Conservation (phyloP, 2,888 invertebrate species). For the Phalera bucephala region DNA sequence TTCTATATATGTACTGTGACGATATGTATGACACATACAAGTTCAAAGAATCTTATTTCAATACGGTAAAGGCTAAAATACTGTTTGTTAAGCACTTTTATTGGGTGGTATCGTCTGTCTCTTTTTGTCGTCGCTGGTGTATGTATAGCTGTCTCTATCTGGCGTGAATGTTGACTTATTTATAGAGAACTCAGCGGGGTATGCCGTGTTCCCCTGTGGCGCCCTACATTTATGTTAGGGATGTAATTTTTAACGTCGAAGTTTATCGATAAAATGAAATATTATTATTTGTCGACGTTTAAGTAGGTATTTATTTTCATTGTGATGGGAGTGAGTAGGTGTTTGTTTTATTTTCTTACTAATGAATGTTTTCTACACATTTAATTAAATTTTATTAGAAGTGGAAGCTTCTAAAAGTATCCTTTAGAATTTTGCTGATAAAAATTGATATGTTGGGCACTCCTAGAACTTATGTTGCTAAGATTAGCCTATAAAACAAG, state of each 20-base stretch:
- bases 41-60: slow-evolving; percentile 31
- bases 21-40: slow-evolving; percentile 15
- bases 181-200: slow-evolving; percentile 58
- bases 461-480: too few species aligned
- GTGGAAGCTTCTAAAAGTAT: too few species aligned
- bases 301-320: slow-evolving; percentile 20
- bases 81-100: slow-evolving; percentile 29
- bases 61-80: slow-evolving; percentile 40
- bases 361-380: too few species aligned
- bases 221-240: slow-evolving; percentile 64
- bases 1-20: too few species aligned
- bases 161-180: slow-evolving; percentile 51
- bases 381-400: too few species aligned
- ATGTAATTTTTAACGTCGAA: slow-evolving; percentile 28
- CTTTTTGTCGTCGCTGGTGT: slow-evolving; percentile 40
- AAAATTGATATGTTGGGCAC: too few species aligned
- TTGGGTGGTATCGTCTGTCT: slow-evolving; percentile 40
- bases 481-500: too few species aligned
- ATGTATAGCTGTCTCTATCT: slow-evolving; percentile 46
- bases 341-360: too few species aligned
- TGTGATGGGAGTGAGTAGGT: too few species aligned
- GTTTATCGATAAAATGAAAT: slow-evolving; percentile 25
- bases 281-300: too few species aligned
- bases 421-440: too few species aligned
- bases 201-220: slow-evolving; percentile 62